Percentiles rank a stretch among this genome's conserved stretches.
These are phyloP conservation scores for Coreius guichenoti DNA, from an alignment of 2,797 vertebrate species.

Conservation along the genomic window DNA sequence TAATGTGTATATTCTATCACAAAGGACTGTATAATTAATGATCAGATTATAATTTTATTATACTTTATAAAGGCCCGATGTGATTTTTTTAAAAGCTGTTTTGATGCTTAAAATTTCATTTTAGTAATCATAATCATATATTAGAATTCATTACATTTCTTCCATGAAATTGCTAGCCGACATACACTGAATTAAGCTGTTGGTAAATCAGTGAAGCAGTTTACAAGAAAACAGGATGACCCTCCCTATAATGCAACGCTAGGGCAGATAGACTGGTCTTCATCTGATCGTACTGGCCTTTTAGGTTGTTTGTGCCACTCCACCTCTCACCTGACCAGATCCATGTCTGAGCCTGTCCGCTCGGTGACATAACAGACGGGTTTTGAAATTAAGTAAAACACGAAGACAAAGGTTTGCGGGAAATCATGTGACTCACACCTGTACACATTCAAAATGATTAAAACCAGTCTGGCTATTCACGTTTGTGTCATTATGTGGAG, in stretches of 20 bases:
- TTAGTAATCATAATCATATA: neutral
- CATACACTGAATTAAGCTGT: neutral
- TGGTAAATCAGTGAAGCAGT: neutral
- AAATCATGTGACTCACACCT: slow-evolving; percentile 26
- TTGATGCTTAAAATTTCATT: neutral
- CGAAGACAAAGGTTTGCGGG: slow-evolving; percentile 1
- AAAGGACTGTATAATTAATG: neutral
- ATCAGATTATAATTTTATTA: neutral
- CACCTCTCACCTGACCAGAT: slow-evolving; percentile 31
- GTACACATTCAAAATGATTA: neutral
- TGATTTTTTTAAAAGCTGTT: neutral
- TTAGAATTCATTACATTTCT: neutral
- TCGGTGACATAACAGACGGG: neutral
- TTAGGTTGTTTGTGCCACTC: neutral
- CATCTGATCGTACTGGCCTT: neutral
- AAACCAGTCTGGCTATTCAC: slow-evolving; percentile 7
- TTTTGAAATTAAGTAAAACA: slow-evolving; percentile 11
- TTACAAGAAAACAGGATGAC: slow-evolving; percentile 8
- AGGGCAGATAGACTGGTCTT: neutral
- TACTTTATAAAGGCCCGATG: neutral
- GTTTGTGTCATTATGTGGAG: neutral
- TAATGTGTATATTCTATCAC: neutral
- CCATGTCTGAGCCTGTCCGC: slow-evolving; percentile 19
- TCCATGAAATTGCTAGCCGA: neutral
- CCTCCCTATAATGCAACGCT: neutral